These are phyloP conservation scores for Scaptomyza montana DNA, from an alignment of 1,140 invertebrate species.

Conservation along the genomic window DNA sequence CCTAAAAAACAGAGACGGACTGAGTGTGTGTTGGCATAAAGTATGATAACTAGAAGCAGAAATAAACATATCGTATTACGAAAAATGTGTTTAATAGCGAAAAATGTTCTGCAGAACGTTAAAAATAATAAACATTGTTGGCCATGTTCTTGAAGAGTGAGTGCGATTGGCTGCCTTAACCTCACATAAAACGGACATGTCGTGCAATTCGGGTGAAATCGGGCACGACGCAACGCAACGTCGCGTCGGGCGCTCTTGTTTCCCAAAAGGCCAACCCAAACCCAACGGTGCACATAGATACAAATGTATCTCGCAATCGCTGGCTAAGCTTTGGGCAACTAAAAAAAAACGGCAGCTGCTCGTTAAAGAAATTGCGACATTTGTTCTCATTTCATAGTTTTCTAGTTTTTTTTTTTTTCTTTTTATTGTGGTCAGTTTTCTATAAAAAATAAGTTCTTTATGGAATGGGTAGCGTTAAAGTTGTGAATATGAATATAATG, in stretches of 20 bases:
- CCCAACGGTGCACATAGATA: slow-evolving; percentile 23
- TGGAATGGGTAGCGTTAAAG: not conserved
- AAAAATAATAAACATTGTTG: slow-evolving; percentile 46
- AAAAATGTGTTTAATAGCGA: slow-evolving; percentile 69
- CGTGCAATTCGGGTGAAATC: slow-evolving; percentile 52
- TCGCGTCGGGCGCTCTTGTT: slow-evolving; percentile 10
- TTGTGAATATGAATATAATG: not conserved
- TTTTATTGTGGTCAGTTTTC: slow-evolving; percentile 9
- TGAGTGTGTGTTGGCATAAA: too few species aligned
- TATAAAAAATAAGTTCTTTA: slow-evolving; percentile 1
- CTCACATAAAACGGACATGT: slow-evolving; percentile 31
- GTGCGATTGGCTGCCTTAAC: slow-evolving; percentile 21
- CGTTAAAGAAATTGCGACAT: slow-evolving; percentile 45
- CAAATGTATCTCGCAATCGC: slow-evolving; percentile 45
- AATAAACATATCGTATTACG: slow-evolving; percentile 70
- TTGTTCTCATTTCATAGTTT: slow-evolving; percentile 39
- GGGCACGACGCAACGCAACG: slow-evolving; percentile 28
- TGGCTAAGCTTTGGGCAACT: not conserved
- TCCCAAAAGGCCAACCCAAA: not conserved
- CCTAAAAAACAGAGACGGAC: slow-evolving; percentile 54
- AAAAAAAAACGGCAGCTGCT: slow-evolving; percentile 28
- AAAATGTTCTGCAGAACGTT: slow-evolving; percentile 70
- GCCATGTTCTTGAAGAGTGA: slow-evolving; percentile 17
- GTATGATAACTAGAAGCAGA: not conserved
- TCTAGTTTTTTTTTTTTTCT: not conserved